Conservation (phyloP, 92 coral and sea anemone species). For the Metridium senile region DNA sequence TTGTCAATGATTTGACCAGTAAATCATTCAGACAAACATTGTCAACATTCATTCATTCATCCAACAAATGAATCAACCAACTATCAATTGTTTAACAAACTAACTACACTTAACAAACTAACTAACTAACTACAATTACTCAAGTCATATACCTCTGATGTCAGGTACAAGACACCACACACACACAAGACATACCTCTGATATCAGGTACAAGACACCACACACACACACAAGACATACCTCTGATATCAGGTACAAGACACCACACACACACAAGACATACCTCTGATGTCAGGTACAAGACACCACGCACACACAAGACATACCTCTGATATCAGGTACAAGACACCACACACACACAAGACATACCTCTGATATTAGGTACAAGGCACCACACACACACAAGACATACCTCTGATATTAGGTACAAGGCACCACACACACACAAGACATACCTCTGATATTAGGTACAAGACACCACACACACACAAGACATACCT, state of each 20-base stretch:
- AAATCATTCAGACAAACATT: too few species aligned
- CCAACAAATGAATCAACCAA: background rate
- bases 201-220: slow-evolving; percentile 77
- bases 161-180: too few species aligned
- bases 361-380: slow-evolving; percentile 90
- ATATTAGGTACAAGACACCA: slow-evolving; percentile 77
- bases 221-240: too few species aligned
- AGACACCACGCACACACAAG: too few species aligned
- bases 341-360: too few species aligned
- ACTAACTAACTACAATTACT: too few species aligned
- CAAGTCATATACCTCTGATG: background rate
- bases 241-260: slow-evolving; percentile 1
- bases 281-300: slow-evolving; percentile 89
- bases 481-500: slow-evolving; percentile 49
- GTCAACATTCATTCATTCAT: background rate
- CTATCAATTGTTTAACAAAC: too few species aligned
- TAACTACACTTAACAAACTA: too few species aligned
- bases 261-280: too few species aligned
- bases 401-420: background rate
- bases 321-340: background rate
- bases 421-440: too few species aligned
- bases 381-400: slow-evolving; percentile 82
- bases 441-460: slow-evolving; percentile 95
- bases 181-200: slow-evolving; percentile 95
- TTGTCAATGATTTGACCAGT: too few species aligned